Base-by-base conservation (phyloP, 1,140 invertebrate species). In the Drosophila subpulchrella region DNA sequence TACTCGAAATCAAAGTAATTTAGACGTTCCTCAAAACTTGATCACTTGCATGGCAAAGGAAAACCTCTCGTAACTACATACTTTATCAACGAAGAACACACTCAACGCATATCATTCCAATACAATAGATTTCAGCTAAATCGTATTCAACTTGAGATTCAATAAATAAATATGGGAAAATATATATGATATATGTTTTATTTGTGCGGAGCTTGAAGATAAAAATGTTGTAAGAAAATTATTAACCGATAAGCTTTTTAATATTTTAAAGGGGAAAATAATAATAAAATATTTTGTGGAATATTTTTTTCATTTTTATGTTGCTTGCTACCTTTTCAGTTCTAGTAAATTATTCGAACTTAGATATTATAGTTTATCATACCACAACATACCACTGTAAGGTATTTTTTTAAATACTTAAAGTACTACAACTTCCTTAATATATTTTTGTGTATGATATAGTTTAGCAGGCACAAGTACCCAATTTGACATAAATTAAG, bases 131-230 rank as follows among this genome's bases (percentile, higher is more conserved):
- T 77, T 61, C 76, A 77, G 54, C 74, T 75, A 86, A 76, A 78
- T 86, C 78, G 78, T 65, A 86, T 72, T 82, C 70, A 78, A 76
- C 83, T 82, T 82, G 66, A 68, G 66, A 88, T 79, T 79, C 56
- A 78, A 86, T 86, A 86, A 86, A 85, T 78, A 65, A 79, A 85
- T 74, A 75, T 71, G 58, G 57, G 70, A 59, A 56, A 61, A 61
- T 24, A 34, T 4, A 8, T 30, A 66, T 27, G 38, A 15, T 30
- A 42, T n/a, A 24, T 30, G 58, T 51, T 46, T 61, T 3, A 59
- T n/a, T 53, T 54, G 5, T 15, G 8, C 11, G 17, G 41, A 4
- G 11, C 3, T 20, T 48, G 13, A 15, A 27, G 3, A 7, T 8
- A 17, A n/a, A 17, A 7, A 15, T 41, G 6, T 10, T 15, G 10